Percentiles rank a stretch among this genome's conserved stretches.
Evolutionary conservation across 2,888 invertebrate genomes (phyloP).

Genomic region (Subacronicta megacephala): DNA sequence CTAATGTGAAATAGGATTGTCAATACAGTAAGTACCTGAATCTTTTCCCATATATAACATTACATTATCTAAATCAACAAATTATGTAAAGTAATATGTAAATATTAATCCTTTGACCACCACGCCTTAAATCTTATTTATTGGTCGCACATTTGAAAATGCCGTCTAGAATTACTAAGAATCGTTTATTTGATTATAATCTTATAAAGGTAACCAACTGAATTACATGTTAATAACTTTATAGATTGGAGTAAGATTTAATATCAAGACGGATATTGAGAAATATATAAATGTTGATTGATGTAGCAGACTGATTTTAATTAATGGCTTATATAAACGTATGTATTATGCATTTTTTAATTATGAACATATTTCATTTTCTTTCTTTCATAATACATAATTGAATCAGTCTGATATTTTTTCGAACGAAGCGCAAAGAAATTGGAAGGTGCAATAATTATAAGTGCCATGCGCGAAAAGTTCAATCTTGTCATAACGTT

Average conservation of each 20-base stretch:
- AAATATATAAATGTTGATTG: constrained; percentile 34
- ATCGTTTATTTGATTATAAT: constrained; percentile 42
- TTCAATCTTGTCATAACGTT: too few species aligned
- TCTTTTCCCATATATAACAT: not conserved
- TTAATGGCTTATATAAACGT: constrained; percentile 2
- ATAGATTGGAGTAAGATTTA: constrained; percentile 40
- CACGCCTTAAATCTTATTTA: constrained; percentile 43
- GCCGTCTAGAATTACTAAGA: constrained; percentile 16
- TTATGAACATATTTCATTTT: too few species aligned
- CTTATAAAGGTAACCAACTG: constrained; percentile 36
- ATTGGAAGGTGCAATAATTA: too few species aligned
- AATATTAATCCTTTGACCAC: constrained; percentile 35
- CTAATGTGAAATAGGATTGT: too few species aligned
- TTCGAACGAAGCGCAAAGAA: too few species aligned
- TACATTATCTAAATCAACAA: constrained; percentile 13
- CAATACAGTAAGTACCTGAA: not conserved
- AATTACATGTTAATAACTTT: constrained; percentile 45
- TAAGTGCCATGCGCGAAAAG: too few species aligned
- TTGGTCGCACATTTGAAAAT: constrained; percentile 36
- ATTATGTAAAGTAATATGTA: constrained; percentile 30
- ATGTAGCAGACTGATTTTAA: constrained; percentile 23
- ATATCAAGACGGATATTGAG: constrained; percentile 39
- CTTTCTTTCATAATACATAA: too few species aligned
- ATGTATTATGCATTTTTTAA: too few species aligned
- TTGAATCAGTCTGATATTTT: too few species aligned